Conservation (phyloP, 1,140 invertebrate genomes). For the Nomia melanderi region DNA sequence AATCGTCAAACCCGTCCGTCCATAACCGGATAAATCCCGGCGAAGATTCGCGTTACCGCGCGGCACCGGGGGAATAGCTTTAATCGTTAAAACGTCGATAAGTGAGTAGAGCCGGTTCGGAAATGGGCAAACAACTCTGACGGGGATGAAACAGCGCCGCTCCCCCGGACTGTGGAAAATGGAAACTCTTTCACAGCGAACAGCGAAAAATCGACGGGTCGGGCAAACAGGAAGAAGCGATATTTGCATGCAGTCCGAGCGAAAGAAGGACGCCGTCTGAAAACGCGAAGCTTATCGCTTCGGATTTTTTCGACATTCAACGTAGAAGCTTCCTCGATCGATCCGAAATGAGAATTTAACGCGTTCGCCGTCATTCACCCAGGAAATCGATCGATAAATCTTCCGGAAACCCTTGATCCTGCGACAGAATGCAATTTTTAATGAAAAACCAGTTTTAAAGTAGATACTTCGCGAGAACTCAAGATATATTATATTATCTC, state of each 20-base stretch:
- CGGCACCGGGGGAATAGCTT: not conserved
- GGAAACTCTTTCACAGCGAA: not conserved
- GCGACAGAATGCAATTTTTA: too few relatives aligned
- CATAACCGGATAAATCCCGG: constrained; percentile 32
- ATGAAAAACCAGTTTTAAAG: too few relatives aligned
- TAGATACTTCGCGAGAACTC: too few relatives aligned
- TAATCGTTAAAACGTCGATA: constrained; percentile 44
- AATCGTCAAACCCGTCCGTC: constrained; percentile 14
- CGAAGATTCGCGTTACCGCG: constrained; percentile 14
- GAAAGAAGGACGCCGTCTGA: not conserved
- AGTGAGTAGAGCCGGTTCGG: constrained; percentile 14
- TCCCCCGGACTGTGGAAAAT: not conserved
- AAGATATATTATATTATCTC: too few relatives aligned
- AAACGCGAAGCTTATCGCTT: not conserved
- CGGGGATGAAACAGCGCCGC: not conserved
- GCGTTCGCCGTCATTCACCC: too few relatives aligned
- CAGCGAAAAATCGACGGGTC: not conserved
- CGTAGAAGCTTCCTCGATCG: not conserved
- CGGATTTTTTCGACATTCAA: not conserved
- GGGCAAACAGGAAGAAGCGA: not conserved
- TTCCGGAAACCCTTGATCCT: too few relatives aligned
- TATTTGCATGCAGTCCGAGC: not conserved
- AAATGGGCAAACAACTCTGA: constrained; percentile 38
- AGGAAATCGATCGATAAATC: too few relatives aligned
- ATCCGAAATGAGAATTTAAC: too few relatives aligned